Conservation (phyloP, 2,888 invertebrate species). For the Cinara cedri region DNA sequence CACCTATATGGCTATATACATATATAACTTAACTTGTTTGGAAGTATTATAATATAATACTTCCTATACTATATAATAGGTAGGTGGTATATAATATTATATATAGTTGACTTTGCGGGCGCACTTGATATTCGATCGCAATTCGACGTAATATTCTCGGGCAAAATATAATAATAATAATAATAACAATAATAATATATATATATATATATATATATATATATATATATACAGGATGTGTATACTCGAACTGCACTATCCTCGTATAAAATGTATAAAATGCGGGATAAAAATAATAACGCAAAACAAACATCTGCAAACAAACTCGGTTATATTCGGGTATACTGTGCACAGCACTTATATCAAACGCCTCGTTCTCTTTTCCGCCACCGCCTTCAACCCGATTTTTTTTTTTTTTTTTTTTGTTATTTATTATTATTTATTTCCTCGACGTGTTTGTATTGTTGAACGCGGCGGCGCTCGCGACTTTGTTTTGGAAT, state of each 20-base stretch:
- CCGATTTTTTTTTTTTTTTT: background rate
- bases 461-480: background rate
- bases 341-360: conserved; percentile 12
- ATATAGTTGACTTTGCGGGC: too few relatives aligned
- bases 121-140: too few relatives aligned
- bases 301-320: background rate
- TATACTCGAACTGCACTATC: too few relatives aligned
- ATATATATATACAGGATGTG: background rate
- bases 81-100: too few relatives aligned
- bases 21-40: too few relatives aligned
- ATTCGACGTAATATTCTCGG: too few relatives aligned
- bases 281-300: background rate
- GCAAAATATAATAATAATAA: too few relatives aligned
- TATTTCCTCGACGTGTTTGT: conserved; percentile 28
- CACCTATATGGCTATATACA: too few relatives aligned
- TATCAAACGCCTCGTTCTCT: conserved; percentile 28
- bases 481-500: conserved; percentile 35
- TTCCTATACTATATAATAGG: too few relatives aligned
- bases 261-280: background rate
- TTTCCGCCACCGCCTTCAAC: background rate
- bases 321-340: background rate
- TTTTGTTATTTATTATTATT: background rate
- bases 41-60: too few relatives aligned
- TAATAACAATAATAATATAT: too few relatives aligned
- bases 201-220: background rate